Evolutionary conservation across 2,797 vertebrate species (phyloP).

Genomic region (Manis pentadactyla): DNA sequence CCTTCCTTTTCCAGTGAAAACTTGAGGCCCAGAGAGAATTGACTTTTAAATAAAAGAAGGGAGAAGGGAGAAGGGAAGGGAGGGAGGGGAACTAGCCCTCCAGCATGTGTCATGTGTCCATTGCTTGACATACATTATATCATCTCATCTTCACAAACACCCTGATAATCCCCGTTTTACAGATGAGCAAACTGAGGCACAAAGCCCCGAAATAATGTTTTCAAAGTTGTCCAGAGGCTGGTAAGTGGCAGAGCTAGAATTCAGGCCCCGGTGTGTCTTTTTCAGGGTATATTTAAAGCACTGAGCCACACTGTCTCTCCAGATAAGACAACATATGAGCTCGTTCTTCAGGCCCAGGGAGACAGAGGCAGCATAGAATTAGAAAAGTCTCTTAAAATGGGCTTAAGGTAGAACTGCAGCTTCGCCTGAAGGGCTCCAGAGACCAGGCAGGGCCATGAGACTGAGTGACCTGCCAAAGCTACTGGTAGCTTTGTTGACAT

Average conservation of each 20-base stretch:
- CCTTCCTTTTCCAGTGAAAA: background rate
- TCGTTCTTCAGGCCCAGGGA: background rate
- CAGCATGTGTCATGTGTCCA: rapidly evolving
- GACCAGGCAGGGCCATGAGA: rapidly evolving
- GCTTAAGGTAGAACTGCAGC: background rate
- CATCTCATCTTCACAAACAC: background rate
- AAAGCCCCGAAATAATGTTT: background rate
- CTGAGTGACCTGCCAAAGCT: background rate
- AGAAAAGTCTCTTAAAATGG: background rate
- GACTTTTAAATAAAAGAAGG: background rate
- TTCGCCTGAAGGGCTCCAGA: background rate
- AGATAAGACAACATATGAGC: background rate
- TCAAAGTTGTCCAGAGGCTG: background rate
- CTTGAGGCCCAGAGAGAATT: background rate
- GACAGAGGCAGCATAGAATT: background rate
- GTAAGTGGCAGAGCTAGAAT: background rate
- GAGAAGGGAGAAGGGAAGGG: background rate
- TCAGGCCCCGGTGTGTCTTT: background rate
- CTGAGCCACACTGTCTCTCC: background rate
- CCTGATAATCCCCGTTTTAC: background rate
- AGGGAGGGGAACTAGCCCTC: background rate
- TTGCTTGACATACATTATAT: background rate
- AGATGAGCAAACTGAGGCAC: background rate
- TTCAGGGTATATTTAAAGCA: background rate
- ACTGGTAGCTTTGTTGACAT: background rate